A percentile compares a stretch with the other conserved stretches of the same genome.
Evolutionary conservation across 2,113 vertebrate genomes (phyloP).

Genomic region (Craseonycteris thonglongyai): DNA sequence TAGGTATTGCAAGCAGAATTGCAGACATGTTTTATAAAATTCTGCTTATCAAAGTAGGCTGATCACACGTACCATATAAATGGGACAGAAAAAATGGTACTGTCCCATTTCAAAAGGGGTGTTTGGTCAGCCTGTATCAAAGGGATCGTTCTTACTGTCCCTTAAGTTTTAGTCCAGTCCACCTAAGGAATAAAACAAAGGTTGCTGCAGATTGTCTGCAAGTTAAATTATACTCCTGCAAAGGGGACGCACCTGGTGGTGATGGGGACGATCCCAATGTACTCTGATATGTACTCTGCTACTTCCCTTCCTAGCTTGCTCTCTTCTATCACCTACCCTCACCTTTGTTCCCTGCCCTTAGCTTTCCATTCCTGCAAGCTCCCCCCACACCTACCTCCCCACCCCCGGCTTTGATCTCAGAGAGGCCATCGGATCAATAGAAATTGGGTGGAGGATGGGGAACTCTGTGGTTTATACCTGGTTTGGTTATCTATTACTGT

Average conservation of each 20-base stretch:
- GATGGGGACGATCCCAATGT: neutral
- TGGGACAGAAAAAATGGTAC: no score
- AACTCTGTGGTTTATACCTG: neutral
- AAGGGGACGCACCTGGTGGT: neutral
- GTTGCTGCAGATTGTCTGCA: conserved; percentile 21
- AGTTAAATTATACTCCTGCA: neutral
- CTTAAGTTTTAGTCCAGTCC: conserved; percentile 50
- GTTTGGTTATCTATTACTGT: neutral
- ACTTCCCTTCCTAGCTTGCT: neutral
- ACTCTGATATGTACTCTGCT: no score
- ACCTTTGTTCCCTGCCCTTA: neutral
- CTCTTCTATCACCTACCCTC: neutral
- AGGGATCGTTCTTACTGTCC: conserved; percentile 30
- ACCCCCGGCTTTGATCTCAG: neutral
- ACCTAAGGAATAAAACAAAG: conserved; percentile 23
- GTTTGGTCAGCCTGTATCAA: no score
- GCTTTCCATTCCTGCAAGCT: neutral
- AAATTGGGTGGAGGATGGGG: neutral
- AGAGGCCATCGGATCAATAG: neutral
- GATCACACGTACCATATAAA: no score
- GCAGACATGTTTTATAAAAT: conserved; percentile 2
- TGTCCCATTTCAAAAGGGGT: no score
- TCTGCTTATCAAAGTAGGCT: conserved; percentile 44
- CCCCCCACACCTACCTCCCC: no score
- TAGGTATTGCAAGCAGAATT: neutral